Base-by-base conservation (phyloP, 2,797 vertebrate species). In the Mycteria americana region DNA sequence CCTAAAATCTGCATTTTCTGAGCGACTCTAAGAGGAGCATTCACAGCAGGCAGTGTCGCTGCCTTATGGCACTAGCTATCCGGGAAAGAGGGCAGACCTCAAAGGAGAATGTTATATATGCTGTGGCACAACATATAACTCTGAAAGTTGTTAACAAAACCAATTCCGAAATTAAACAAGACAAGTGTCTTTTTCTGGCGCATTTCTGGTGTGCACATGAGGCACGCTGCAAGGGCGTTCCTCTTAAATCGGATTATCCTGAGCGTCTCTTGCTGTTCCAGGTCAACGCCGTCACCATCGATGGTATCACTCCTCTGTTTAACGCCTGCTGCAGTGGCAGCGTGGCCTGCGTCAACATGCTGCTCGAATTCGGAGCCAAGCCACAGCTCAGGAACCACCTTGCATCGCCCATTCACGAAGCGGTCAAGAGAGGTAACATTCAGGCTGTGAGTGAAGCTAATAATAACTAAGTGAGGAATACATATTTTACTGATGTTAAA, bases 281-380 rank as follows among this genome's bases (percentile, higher is more conserved):
- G 99, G 98, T 98, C 51, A 98, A 98, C 0, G 97, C 97, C 33
- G 98, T 97, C 89, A 98, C 99, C 14, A 95, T 98, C 4, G 98
- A 99, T 46, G 99, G 99, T 37, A 97, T 98, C 94, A 99, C 99
- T 3, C 99, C 99, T 27, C 98, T 99, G 54, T 99, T 98, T 94
- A 99, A 98, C 4, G 98, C 99, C 30, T 99, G 99, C 97, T 98
- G 98, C 91, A 98, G 98, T 3, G 99, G 99, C 54, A 99, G 98
- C 3, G 97, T 97, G 2, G 98, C 98, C 3, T 99, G 99, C 82
- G 98, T 99, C 88, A 97, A 86, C 28, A 93, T 99, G 94, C 91
- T 99, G 65, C 94, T 99, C 24, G 98, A 99, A 89, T 98, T 98
- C 2, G 95, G 98, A 21, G 98, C 98, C 85, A 97, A 96, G 74